Percentiles rank a stretch among this genome's conserved stretches.
Evolutionary conservation across 2,888 invertebrate species (phyloP).

Genomic region (Nineta flava): DNA sequence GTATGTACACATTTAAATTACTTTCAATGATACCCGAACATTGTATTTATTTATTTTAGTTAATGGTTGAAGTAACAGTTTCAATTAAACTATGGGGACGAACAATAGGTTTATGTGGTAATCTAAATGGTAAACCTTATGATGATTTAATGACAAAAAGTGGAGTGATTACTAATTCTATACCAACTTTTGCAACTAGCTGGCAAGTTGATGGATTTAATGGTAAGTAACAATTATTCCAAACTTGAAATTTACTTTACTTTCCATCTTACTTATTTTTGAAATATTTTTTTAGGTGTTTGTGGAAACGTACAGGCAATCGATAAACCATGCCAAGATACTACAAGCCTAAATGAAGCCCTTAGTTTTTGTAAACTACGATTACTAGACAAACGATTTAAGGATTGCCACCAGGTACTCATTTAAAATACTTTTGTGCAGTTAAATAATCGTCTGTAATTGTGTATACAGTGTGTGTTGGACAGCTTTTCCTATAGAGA

Average conservation of each 20-base stretch:
- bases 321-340: conserved; percentile 32
- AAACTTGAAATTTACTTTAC: no score
- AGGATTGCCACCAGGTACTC: conserved; percentile 40
- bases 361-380: conserved; percentile 43
- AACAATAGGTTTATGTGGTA: conserved; percentile 70
- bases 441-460: no score
- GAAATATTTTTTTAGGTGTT: neutral
- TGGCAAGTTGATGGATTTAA: conserved; percentile 33
- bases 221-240: neutral
- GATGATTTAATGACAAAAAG: conserved; percentile 54
- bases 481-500: no score
- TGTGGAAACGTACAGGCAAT: conserved; percentile 17
- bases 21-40: neutral
- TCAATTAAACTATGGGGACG: conserved; percentile 57
- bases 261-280: neutral
- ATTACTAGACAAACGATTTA: conserved; percentile 45
- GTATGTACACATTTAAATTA: conserved; percentile 24
- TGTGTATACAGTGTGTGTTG: no score
- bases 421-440: conserved; percentile 7
- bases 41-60: conserved; percentile 25
- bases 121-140: conserved; percentile 46
- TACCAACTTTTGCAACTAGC: conserved; percentile 35
- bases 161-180: conserved; percentile 29
- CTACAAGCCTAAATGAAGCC: conserved; percentile 27
- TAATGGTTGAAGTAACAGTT: conserved; percentile 49